Conservation (phyloP, 2,888 invertebrate genomes). For the Andrena marginata region DNA sequence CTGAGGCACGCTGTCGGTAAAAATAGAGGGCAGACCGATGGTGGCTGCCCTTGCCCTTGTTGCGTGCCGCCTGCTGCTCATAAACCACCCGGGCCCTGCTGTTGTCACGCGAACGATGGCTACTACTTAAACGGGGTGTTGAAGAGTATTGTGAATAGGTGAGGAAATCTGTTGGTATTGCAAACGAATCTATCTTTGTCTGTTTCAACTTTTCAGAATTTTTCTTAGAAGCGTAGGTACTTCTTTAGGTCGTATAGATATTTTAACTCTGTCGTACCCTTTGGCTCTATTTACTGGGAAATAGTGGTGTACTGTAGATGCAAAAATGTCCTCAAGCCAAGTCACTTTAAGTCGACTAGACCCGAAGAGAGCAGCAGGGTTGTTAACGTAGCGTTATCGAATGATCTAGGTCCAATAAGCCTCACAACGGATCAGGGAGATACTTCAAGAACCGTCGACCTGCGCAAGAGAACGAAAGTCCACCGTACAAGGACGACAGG, state of each 20-base stretch:
- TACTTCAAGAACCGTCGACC: constrained; percentile 77
- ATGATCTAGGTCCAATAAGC: constrained; percentile 70
- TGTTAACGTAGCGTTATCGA: not conserved
- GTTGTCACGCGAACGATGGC: constrained; percentile 81
- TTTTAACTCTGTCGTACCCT: too few relatives aligned
- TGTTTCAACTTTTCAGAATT: not conserved
- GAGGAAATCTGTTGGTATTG: constrained; percentile 3
- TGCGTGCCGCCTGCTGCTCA: constrained; percentile 79
- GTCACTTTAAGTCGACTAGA: not conserved
- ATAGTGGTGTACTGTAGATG: too few relatives aligned
- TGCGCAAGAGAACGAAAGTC: constrained; percentile 74
- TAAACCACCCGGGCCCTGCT: constrained; percentile 80
- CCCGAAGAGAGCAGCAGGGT: not conserved
- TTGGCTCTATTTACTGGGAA: too few relatives aligned
- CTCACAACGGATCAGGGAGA: constrained; percentile 74
- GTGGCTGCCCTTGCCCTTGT: constrained; percentile 80
- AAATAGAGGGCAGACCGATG: constrained; percentile 86
- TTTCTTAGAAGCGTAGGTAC: too few relatives aligned
- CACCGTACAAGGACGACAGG: constrained; percentile 87
- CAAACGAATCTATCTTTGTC: not conserved
- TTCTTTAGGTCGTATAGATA: too few relatives aligned
- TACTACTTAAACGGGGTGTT: constrained; percentile 83
- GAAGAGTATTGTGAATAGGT: constrained; percentile 80
- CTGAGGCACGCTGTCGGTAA: constrained; percentile 91
- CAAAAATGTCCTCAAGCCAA: too few relatives aligned